Base-by-base conservation (phyloP, 2,797 vertebrate species). In the Gallinago nigripennis region DNA sequence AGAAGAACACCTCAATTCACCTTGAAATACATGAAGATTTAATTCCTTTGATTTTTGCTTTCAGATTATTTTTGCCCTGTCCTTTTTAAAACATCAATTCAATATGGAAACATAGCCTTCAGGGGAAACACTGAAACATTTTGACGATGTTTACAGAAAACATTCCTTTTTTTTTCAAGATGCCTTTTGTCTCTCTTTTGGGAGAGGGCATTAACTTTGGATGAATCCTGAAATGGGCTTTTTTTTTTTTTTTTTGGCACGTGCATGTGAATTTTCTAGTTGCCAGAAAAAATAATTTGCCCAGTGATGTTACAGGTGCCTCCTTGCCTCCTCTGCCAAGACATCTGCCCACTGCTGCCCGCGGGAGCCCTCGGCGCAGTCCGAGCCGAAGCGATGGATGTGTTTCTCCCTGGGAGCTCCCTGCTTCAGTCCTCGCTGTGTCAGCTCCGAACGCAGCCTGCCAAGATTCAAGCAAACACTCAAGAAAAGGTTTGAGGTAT, bases 401-500 rank as follows among this genome's bases (percentile, higher is more conserved):
- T 30, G 39, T 56, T 86, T 85, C 80, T 88, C 86, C 58, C 75
- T 61, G 75, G 85, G 94, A 94, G 63, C 63, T 90, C 83, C 93
- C 78, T 60, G 58, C 58, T 60, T 71, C 91, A 71, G 68, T 53
- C 87, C 63, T 94, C 2, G 0, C 82, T 84, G 73, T 86, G 73
- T 88, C 88, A 80, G 80, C 48, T 75, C 86, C 23, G 72, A 90
- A 48, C 23, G 5, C 65, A 79, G 69, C 90, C 95, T 94, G 92
- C 96, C 92, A 94, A 73, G 88, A 86, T 23, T 54, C 86, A 2
- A 82, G 80, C 48, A 86, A 75, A 93, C 39, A 88, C 53, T 73
- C 91, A 81, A 80, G 92, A 60, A 93, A 92, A 93, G 92, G 90
- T 75, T 75, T 93, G 94, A 96, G 94, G 66, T 77, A 73, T 77